Base-by-base conservation (phyloP, 2,797 vertebrate species). In the Sebastes variabilis region DNA sequence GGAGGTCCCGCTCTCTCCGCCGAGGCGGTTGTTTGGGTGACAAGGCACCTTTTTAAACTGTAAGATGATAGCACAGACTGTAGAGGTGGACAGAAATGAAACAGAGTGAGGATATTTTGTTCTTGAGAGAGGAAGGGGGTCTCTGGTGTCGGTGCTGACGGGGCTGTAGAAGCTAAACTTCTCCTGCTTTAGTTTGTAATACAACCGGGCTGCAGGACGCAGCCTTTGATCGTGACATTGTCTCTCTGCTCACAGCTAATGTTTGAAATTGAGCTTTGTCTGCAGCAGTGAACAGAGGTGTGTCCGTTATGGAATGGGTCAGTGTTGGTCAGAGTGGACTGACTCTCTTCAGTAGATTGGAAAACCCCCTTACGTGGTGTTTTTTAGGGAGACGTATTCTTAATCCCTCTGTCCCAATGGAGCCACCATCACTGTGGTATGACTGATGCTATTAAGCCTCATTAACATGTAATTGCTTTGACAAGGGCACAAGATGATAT, bases 181-280 rank as follows among this genome's bases (percentile, higher is more conserved):
- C 76, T 65, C 60, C 69, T 62, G 55, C 38, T 59, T 68, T 58
- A 60, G 58, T 82, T 77, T 90, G 77, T 80, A 84, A 91, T 83
- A 80, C 61, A 81, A 85, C 59, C 79, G 49, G 73, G 80, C 84
- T 66, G 69, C 81, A 91, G 87, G 86, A 90, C 69, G 58, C 49
- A 65, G 62, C 25, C 67, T 93, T 91, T 92, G 85, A 91, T 90
- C 73, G 59, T 52, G 84, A 85, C 86, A 80, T 75, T 66, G 72
- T 87, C 72, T 88, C 71, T 89, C 77, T 62, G 74, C 80, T 82
- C 66, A 24, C 36, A 90, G 87, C 77, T 70, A 27, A 68, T 80
- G 72, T 84, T 78, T 85, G 65, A 77, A 90, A 90, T 77, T 46
- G 76, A 84, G 76, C 88, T 91, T 79, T 79, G 38, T 73, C 65